These are phyloP conservation scores for Papilio machaon DNA, from an alignment of 1,140 invertebrate species.

Conservation along the genomic window DNA sequence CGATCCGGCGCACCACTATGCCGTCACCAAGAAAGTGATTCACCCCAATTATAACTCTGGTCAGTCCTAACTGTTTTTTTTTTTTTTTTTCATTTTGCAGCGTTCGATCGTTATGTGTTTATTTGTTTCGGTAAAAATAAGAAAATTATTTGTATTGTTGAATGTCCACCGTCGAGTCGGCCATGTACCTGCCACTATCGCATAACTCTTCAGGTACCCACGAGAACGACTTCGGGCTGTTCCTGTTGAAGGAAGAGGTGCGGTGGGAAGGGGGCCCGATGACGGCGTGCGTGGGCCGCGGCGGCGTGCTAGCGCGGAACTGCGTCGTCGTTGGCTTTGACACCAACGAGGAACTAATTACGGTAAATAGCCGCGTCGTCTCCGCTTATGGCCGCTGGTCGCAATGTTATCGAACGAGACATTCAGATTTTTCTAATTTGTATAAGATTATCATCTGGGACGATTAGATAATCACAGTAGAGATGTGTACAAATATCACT, in stretches of 20 bases:
- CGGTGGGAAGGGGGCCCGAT: not conserved
- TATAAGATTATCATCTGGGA: too few species aligned
- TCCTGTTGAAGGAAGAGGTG: not conserved
- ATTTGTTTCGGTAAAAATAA: too few species aligned
- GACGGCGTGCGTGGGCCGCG: not conserved
- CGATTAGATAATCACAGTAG: too few species aligned
- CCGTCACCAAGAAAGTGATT: not conserved
- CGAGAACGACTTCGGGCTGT: conserved; percentile 10
- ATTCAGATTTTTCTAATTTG: not conserved
- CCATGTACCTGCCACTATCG: too few species aligned
- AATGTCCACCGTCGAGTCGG: too few species aligned
- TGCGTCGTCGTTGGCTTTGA: not conserved
- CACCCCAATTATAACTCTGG: conserved; percentile 8
- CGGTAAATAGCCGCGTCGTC: not conserved
- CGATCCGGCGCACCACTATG: not conserved
- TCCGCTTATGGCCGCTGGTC: not conserved
- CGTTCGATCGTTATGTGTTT: too few species aligned
- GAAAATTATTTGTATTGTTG: too few species aligned
- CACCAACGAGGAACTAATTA: not conserved
- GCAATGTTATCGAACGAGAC: not conserved
- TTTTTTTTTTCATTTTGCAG: not conserved
- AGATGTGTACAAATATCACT: too few species aligned
- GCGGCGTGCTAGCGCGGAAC: too few species aligned
- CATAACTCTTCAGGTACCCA: not conserved
- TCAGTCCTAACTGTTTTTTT: not conserved